A percentile compares a stretch with the other conserved stretches of the same genome.
Conservation (phyloP, 1,140 invertebrate genomes). For the Drosophila baimaii region DNA sequence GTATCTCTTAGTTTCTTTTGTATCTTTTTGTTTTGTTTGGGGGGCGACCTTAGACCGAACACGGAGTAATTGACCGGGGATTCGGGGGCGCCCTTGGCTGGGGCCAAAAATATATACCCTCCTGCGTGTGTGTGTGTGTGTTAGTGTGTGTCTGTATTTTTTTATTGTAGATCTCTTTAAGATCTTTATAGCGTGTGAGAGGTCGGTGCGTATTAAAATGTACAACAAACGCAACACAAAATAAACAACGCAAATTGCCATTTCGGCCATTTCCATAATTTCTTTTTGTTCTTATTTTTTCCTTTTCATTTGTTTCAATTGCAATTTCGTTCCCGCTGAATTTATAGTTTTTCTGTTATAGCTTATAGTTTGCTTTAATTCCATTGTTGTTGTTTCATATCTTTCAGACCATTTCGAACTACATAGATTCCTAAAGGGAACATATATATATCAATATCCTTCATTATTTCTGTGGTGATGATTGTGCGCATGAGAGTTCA, state of each 20-base stretch:
- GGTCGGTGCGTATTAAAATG: constrained; percentile 63
- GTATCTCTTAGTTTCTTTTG: constrained; percentile 19
- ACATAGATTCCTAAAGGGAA: constrained; percentile 15
- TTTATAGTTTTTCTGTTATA: constrained; percentile 18
- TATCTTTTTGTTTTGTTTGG: constrained; percentile 11
- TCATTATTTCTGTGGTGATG: constrained; percentile 57
- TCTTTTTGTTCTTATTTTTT: constrained; percentile 12
- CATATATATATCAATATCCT: constrained; percentile 19
- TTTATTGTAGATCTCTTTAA: constrained; percentile 29
- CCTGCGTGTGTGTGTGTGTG: constrained; percentile 21
- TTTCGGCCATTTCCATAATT: constrained; percentile 33
- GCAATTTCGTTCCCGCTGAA: constrained; percentile 12
- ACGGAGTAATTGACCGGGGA: constrained; percentile 47
- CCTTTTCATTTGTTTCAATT: constrained; percentile 19
- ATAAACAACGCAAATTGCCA: constrained; percentile 76
- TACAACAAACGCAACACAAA: constrained; percentile 83
- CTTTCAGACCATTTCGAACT: constrained; percentile 36
- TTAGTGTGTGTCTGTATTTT: constrained; percentile 25
- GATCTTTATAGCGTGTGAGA: constrained; percentile 53
- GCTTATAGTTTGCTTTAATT: constrained; percentile 56
- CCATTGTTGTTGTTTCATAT: constrained; percentile 68
- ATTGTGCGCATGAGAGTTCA: constrained; percentile 80
- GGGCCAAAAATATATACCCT: constrained; percentile 45
- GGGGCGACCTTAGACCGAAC: constrained; percentile 34
- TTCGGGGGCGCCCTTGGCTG: constrained; percentile 42